These are phyloP conservation scores for Leucosticte australis DNA, from an alignment of 2,113 vertebrate species.

Conservation along the genomic window DNA sequence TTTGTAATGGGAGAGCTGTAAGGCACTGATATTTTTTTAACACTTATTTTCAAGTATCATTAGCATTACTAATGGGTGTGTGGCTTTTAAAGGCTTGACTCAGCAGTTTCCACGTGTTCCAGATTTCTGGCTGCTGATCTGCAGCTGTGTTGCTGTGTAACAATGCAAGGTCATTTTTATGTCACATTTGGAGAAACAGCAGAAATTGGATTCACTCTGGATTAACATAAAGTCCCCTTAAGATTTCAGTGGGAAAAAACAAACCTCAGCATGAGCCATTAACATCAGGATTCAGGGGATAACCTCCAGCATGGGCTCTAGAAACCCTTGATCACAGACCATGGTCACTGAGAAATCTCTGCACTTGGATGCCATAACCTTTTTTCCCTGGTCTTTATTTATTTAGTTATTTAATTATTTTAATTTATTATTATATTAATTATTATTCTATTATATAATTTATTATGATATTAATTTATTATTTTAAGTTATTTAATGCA, in stretches of 20 bases:
- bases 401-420: background rate
- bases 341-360: background rate
- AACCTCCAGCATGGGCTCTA: background rate
- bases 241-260: background rate
- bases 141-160: constrained; percentile 26
- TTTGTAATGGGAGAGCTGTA: background rate
- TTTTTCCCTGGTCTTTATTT: background rate
- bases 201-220: background rate
- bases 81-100: constrained; percentile 45
- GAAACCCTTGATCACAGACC: background rate
- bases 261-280: background rate
- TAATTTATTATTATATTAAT: background rate
- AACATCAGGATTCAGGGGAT: background rate
- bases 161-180: constrained; percentile 56
- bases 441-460: background rate
- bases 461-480: background rate
- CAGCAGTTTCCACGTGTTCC: background rate
- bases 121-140: background rate
- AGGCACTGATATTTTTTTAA: background rate
- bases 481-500: background rate
- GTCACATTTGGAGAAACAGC: background rate
- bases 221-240: background rate
- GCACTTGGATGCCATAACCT: background rate
- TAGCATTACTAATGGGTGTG: constrained; percentile 20
- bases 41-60: background rate